Percentiles rank a stretch among this genome's conserved stretches.
Conservation (phyloP, 1,140 invertebrate genomes). For the Bombus difficillimus region DNA sequence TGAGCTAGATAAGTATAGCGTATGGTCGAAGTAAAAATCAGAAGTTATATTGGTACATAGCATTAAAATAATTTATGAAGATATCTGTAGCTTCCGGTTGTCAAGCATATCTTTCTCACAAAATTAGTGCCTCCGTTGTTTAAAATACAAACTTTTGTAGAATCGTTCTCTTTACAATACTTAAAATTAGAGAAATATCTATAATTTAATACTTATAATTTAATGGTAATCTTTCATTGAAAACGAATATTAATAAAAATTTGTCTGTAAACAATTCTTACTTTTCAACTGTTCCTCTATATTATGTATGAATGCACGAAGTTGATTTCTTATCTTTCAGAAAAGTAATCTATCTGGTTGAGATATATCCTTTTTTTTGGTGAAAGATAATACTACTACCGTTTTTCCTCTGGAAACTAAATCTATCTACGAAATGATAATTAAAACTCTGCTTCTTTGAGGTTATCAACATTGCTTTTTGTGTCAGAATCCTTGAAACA, state of each 20-base stretch:
- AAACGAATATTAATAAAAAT: background rate
- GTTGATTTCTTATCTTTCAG: background rate
- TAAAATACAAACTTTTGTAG: background rate
- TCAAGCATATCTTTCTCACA: background rate
- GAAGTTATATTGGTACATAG: background rate
- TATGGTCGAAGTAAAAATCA: background rate
- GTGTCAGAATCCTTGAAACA: background rate
- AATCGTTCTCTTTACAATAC: background rate
- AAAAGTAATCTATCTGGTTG: background rate
- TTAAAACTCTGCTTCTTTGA: background rate
- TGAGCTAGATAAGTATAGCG: background rate
- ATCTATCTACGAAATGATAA: background rate
- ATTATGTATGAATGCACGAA: background rate
- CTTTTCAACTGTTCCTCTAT: background rate
- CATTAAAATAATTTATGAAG: background rate
- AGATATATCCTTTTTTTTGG: background rate
- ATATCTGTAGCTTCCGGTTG: background rate
- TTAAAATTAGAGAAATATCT: background rate
- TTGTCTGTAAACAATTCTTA: background rate
- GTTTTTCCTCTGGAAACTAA: background rate
- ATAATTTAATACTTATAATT: too few relatives aligned
- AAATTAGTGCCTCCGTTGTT: background rate
- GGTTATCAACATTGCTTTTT: background rate
- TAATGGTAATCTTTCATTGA: too few relatives aligned
- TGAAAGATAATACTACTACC: background rate